Evolutionary conservation across 2,113 vertebrate genomes (phyloP), one percentile per base, ranked within the genome.

Genomic region (Urocitellus parryii): DNA sequence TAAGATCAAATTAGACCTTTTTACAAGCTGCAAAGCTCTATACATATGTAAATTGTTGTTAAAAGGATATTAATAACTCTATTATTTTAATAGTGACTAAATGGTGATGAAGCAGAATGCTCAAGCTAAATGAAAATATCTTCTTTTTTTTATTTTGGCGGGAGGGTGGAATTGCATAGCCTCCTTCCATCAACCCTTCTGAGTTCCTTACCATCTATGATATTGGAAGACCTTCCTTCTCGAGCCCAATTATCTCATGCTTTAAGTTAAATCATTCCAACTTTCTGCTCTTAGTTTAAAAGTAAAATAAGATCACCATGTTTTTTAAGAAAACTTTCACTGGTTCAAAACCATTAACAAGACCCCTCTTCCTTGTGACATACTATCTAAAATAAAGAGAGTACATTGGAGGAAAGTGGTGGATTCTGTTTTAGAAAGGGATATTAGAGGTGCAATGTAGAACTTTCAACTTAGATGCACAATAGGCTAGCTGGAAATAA

Each of bases 401-500:
- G 22, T 42, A 83, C 37, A 34, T 39, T 96, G 87, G 76, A 87
- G 11, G 53, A 76, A 95, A 94, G 86, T 45, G 87, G 83, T 83
- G 42, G 79, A 87, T 90, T 70, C 90, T 88, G 42, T 94, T 96
- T 89, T 56, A 72, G 86, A 97, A 96, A 95, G 80, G 70, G 81
- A 87, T 72, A 83, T 96, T 93, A 96, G 95, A 95, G 76, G 24
- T 84, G 27, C 80, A 65, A 73, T 45, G 48, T 84, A 95, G 85
- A 95, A 95, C 80, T 95, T 96, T 95, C 96, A 94, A 84, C 70
- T 63, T 90, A 93, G 65, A 68, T 87, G 17, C 65, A 97, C 86
- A 98, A 94, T 95, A 93, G 58, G 48, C 42, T 93, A 76, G 82
- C 93, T 90, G 87, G 73, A 89, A 95, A 97, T 97, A 94, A 91